A percentile compares a stretch with the other conserved stretches of the same genome.
Conservation (phyloP, 2,113 vertebrate species). For the Daphoenositta chrysoptera region DNA sequence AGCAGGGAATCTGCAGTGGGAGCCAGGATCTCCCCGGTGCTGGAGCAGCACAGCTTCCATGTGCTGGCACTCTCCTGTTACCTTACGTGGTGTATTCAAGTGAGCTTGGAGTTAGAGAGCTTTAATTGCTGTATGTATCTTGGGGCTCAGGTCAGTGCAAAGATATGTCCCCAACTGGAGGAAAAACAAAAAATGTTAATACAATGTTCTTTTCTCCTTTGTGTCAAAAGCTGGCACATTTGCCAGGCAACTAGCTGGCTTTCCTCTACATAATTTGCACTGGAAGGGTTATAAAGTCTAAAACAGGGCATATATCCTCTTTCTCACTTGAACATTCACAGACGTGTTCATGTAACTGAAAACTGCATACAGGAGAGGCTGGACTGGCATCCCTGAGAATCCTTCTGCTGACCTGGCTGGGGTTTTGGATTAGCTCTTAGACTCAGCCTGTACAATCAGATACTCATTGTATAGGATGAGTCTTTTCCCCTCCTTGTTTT, state of each 20-base stretch:
- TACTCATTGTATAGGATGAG: neutral
- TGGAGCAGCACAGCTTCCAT: neutral
- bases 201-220: neutral
- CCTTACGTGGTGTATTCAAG: neutral
- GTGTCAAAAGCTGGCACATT: neutral
- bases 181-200: neutral
- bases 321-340: neutral
- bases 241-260: neutral
- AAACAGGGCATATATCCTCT: neutral
- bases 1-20: slow-evolving; percentile 17
- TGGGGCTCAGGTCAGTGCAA: neutral
- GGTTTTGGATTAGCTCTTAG: neutral
- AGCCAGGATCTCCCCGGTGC: slow-evolving; percentile 27
- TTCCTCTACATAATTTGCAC: neutral
- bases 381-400: neutral
- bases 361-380: neutral
- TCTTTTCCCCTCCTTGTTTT: neutral
- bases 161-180: neutral
- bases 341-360: neutral
- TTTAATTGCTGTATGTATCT: neutral
- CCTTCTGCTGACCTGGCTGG: neutral
- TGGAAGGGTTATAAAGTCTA: neutral
- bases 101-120: neutral
- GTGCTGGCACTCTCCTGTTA: neutral
- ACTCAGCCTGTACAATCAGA: neutral